A percentile compares a stretch with the other conserved stretches of the same genome.
These are phyloP conservation scores for Anthrax anthrax DNA, from an alignment of 2,888 invertebrate genomes.

Conservation along the genomic window DNA sequence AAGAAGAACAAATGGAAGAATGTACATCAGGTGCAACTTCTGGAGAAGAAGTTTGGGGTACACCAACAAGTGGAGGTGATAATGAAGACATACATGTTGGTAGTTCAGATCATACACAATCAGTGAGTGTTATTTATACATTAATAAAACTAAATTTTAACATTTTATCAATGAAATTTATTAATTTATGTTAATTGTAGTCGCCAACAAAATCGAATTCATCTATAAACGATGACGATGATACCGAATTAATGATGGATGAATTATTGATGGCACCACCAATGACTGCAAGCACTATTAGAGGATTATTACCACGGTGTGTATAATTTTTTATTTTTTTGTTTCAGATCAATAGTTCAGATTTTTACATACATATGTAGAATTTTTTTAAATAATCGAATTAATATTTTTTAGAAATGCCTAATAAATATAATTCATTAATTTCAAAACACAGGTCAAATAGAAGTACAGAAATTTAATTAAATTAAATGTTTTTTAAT, in stretches of 20 bases:
- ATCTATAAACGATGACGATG: constrained; percentile 56
- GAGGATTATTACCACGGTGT: constrained; percentile 55
- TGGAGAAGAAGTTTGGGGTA: constrained; percentile 80
- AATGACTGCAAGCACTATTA: constrained; percentile 54
- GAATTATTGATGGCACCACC: constrained; percentile 64
- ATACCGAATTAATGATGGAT: constrained; percentile 70
- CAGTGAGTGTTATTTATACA: constrained; percentile 32
- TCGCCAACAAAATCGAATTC: constrained; percentile 48
- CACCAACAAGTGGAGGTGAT: constrained; percentile 72
- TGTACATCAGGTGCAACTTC: constrained; percentile 74
- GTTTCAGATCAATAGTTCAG: neutral
- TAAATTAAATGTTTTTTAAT: too few relatives aligned
- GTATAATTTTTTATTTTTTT: constrained; percentile 3
- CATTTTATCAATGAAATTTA: neutral
- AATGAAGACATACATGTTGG: constrained; percentile 53
- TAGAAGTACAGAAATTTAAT: too few relatives aligned
- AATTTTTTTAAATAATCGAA: too few relatives aligned
- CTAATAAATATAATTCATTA: too few relatives aligned
- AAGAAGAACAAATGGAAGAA: constrained; percentile 51
- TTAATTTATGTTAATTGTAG: constrained; percentile 25
- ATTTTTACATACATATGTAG: too few relatives aligned
- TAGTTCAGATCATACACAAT: constrained; percentile 52
- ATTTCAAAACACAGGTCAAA: too few relatives aligned
- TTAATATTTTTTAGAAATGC: too few relatives aligned
- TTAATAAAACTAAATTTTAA: neutral